Evolutionary conservation across 2,797 vertebrate species (phyloP).

Genomic region (Tenualosa ilisha): DNA sequence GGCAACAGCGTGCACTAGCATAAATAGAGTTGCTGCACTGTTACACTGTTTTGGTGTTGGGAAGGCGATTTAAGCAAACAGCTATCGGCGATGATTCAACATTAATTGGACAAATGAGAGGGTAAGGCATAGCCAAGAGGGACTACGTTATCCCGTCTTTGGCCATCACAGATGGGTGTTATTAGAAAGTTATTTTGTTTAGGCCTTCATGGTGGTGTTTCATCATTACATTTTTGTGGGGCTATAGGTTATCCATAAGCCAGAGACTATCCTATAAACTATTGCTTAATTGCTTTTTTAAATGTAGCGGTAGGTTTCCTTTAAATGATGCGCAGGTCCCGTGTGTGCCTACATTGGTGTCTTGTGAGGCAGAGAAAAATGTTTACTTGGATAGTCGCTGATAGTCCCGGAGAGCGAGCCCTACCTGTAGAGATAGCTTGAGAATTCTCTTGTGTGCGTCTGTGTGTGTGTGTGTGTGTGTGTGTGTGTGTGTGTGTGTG

Average conservation of each 20-base stretch:
- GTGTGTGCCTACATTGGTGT: neutral
- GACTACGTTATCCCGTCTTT: neutral
- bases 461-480: conserved; percentile 10
- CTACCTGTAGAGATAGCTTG: neutral
- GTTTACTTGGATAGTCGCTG: neutral
- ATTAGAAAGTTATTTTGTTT: neutral
- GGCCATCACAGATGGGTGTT: neutral
- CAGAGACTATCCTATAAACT: too few species aligned
- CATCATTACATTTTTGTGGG: too few species aligned
- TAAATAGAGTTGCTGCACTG: neutral
- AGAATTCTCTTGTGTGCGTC: neutral
- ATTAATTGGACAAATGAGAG: neutral
- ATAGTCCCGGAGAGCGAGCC: neutral
- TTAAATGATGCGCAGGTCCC: neutral
- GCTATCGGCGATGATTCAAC: neutral
- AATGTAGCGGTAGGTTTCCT: neutral
- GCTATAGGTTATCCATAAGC: too few species aligned
- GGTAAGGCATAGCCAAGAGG: neutral
- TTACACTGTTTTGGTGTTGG: too few species aligned
- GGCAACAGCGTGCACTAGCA: neutral
- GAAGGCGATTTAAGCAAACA: neutral
- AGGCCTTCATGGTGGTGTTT: neutral
- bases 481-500: conserved; percentile 12
- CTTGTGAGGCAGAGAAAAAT: neutral
- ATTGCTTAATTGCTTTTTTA: too few species aligned